Evolutionary conservation across 2,888 invertebrate genomes (phyloP).

Genomic region (Ptycholaimellus sp.): DNA sequence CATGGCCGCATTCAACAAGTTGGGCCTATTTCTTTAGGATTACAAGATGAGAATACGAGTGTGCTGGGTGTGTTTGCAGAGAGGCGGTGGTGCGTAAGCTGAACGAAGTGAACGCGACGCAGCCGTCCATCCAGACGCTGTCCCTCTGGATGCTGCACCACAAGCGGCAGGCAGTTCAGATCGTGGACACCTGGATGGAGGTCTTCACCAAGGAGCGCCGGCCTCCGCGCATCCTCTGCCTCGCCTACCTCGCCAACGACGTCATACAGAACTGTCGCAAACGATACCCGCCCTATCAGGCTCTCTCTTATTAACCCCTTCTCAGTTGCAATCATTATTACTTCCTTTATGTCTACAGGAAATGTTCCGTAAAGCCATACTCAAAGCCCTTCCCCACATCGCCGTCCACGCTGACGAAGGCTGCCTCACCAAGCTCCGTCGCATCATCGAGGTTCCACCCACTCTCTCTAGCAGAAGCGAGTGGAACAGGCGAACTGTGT

Average conservation of each 20-base stretch:
- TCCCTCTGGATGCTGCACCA: conserved; percentile 94
- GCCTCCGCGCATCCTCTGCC: conserved; percentile 39
- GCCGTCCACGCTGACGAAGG: conserved; percentile 7
- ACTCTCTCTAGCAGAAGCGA: too few relatives aligned
- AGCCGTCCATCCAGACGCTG: conserved; percentile 86
- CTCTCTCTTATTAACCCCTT: too few relatives aligned
- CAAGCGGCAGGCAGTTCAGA: conserved; percentile 73
- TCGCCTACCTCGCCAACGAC: conserved; percentile 94
- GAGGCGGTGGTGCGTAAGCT: conserved; percentile 55
- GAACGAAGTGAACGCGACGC: conserved; percentile 73
- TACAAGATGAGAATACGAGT: too few relatives aligned
- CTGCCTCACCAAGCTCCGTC: conserved; percentile 1
- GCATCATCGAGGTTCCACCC: conserved; percentile 3
- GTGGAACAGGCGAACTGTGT: too few relatives aligned
- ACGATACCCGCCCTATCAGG: conserved; percentile 62
- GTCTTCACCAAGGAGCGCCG: conserved; percentile 6
- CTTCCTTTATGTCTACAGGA: too few relatives aligned
- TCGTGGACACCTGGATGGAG: conserved; percentile 44
- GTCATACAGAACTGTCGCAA: conserved; percentile 95
- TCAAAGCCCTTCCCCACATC: conserved; percentile 11
- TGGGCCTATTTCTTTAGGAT: too few relatives aligned
- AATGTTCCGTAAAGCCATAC: conserved; percentile 12
- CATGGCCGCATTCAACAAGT: too few relatives aligned
- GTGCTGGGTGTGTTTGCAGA: too few relatives aligned
- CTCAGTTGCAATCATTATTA: too few relatives aligned